Evolutionary conservation across 1,140 invertebrate genomes (phyloP), one percentile per base, ranked within the genome.

Genomic region (Nilaparvata lugens): DNA sequence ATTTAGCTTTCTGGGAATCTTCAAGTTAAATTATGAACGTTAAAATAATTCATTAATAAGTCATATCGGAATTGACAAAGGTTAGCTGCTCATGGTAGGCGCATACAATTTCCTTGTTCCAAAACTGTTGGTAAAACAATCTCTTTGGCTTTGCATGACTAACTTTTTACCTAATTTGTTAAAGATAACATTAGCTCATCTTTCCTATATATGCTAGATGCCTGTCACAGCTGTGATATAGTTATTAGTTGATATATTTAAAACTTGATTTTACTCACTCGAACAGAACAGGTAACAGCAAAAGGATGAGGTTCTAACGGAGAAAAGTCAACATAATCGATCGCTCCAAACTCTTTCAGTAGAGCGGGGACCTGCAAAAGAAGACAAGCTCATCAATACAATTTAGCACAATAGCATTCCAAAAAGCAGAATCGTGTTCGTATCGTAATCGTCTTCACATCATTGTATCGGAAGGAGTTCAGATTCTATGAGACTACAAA

Each of bases 271-370:
- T 55, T 28, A 69, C 73, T 74, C 67, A 96, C 87, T 71, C 90
- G 79, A 7, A 91, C 88, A 1, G 92, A 94, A 73, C 88, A 94
- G 51, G 93, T 93, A 5, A 94, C 87, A 13, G 91, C 91, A 78
- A 95, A 92, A 71, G 90, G 85, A 77, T 94, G 81, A 0, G 92
- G 91, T 68, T 93, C 84, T 14, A 85, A 77, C 6, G 89, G 88
- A 67, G 89, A 91, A 71, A 97, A 93, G 71, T 95, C 88, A 55
- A 97, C 83, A 68, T 90, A 88, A 71, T 95, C 91, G 31, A 97
- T 90, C 0, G 88, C 81, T 38, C 92, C 92, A 79, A 89, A 92
- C 74, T 97, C 94, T 75, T 96, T 97, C 0, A 95, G 80, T 45
- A 93, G 80, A 4, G 92, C 86, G 52, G 92, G 91, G 66, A 83